A percentile compares a stretch with the other conserved stretches of the same genome.
Conservation (phyloP, 1,140 invertebrate species). For the Zaprionus gabonicus region DNA sequence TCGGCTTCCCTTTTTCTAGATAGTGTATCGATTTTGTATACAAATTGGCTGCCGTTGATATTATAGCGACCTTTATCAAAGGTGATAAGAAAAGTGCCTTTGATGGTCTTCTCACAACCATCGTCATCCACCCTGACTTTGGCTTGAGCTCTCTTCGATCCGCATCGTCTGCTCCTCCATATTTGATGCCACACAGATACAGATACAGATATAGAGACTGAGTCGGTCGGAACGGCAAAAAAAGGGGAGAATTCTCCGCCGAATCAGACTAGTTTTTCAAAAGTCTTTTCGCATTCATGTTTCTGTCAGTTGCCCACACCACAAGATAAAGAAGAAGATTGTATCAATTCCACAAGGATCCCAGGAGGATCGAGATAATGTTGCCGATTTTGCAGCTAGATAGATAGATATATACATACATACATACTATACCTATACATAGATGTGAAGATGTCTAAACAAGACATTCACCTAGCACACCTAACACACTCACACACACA, state of each 20-base stretch:
- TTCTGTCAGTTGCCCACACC: slow-evolving; percentile 1
- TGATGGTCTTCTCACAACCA: slow-evolving; percentile 47
- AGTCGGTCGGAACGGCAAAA: not conserved
- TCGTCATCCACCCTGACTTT: slow-evolving; percentile 40
- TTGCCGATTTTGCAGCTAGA: slow-evolving; percentile 6
- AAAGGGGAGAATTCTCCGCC: not conserved
- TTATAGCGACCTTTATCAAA: slow-evolving; percentile 38
- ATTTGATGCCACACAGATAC: not conserved
- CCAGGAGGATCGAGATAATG: slow-evolving; percentile 6
- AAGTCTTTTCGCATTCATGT: not conserved
- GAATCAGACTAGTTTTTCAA: not conserved
- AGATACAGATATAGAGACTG: not conserved
- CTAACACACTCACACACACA: not conserved
- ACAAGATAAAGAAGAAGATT: slow-evolving; percentile 1
- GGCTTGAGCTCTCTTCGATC: slow-evolving; percentile 21
- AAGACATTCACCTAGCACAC: not conserved
- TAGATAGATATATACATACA: slow-evolving; percentile 3
- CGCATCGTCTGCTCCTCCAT: slow-evolving; percentile 2
- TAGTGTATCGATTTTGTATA: slow-evolving; percentile 3
- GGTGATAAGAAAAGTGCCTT: slow-evolving; percentile 55
- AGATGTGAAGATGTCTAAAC: slow-evolving; percentile 3
- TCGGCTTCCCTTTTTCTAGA: slow-evolving; percentile 15
- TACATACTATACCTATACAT: not conserved
- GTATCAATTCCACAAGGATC: slow-evolving; percentile 1
- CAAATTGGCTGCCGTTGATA: slow-evolving; percentile 35